Conservation (phyloP, 2,888 invertebrate genomes). For the Cactoblastis cactorum region DNA sequence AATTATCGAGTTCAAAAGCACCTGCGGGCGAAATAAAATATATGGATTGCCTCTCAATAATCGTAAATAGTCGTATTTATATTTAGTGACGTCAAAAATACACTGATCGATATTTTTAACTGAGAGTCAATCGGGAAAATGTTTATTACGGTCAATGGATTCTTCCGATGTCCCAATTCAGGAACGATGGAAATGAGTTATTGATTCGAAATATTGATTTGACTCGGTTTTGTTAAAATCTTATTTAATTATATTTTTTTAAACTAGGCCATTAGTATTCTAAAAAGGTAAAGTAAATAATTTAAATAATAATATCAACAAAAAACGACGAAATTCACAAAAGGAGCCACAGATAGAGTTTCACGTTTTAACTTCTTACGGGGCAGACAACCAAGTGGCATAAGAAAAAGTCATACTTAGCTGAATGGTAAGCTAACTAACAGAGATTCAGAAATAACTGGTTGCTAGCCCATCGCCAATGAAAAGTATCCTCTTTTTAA, state of each 20-base stretch:
- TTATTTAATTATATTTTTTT: not conserved
- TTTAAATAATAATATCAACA: too few species aligned
- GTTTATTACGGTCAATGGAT: not conserved
- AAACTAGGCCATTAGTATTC: not conserved
- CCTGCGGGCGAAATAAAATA: not conserved
- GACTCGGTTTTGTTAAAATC: not conserved
- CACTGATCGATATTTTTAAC: constrained; percentile 2
- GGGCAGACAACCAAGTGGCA: too few species aligned
- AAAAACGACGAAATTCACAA: too few species aligned
- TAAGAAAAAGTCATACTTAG: too few species aligned
- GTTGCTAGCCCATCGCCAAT: too few species aligned
- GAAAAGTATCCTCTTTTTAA: too few species aligned
- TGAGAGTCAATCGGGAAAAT: not conserved
- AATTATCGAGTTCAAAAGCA: constrained; percentile 3
- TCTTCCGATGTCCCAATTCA: constrained; percentile 7
- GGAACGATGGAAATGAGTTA: not conserved
- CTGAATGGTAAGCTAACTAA: too few species aligned
- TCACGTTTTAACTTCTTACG: too few species aligned
- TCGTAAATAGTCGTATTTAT: not conserved
- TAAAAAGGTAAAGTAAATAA: not conserved
- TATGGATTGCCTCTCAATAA: not conserved
- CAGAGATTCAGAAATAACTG: too few species aligned
- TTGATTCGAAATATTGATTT: not conserved
- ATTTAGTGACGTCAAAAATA: constrained; percentile 1
- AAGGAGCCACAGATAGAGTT: too few species aligned